Conservation (phyloP, 1,140 invertebrate species). For the Calycopis cecrops region DNA sequence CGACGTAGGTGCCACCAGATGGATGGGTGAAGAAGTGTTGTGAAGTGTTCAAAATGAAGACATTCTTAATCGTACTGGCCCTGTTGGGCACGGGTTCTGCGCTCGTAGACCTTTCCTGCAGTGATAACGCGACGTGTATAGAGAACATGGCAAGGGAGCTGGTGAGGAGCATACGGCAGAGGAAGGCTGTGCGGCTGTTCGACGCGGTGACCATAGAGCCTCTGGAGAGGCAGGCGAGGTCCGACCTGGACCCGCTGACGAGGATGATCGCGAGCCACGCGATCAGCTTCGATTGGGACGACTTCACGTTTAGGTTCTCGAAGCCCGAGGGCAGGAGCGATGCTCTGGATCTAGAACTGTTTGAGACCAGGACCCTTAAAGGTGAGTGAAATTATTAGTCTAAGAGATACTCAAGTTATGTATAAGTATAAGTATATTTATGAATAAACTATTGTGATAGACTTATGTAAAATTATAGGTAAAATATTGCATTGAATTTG, state of each 20-base stretch:
- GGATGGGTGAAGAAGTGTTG: constrained; percentile 31
- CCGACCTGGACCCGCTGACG: constrained; percentile 50
- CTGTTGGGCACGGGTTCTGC: constrained; percentile 42
- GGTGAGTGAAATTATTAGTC: constrained; percentile 30
- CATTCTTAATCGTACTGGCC: constrained; percentile 45
- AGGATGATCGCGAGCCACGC: constrained; percentile 69
- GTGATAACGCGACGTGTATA: constrained; percentile 73
- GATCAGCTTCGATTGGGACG: constrained; percentile 71
- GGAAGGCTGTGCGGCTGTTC: constrained; percentile 61
- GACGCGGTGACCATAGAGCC: constrained; percentile 67
- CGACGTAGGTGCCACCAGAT: constrained; percentile 40
- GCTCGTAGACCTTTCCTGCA: constrained; percentile 60
- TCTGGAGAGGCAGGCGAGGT: constrained; percentile 49
- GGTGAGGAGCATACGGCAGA: constrained; percentile 54
- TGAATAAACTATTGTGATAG: too few species aligned
- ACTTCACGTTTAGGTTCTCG: constrained; percentile 67
- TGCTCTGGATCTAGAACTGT: constrained; percentile 61
- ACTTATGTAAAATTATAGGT: too few species aligned
- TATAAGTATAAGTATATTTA: too few species aligned
- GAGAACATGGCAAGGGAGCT: constrained; percentile 60
- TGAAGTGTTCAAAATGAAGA: constrained; percentile 56
- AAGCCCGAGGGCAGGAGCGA: constrained; percentile 59
- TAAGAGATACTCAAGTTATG: too few species aligned
- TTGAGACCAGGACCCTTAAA: constrained; percentile 66
- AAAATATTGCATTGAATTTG: too few species aligned